Evolutionary conservation across 2,888 invertebrate genomes (phyloP), one percentile per base, ranked within the genome.

Genomic region (Mimas tiliae): DNA sequence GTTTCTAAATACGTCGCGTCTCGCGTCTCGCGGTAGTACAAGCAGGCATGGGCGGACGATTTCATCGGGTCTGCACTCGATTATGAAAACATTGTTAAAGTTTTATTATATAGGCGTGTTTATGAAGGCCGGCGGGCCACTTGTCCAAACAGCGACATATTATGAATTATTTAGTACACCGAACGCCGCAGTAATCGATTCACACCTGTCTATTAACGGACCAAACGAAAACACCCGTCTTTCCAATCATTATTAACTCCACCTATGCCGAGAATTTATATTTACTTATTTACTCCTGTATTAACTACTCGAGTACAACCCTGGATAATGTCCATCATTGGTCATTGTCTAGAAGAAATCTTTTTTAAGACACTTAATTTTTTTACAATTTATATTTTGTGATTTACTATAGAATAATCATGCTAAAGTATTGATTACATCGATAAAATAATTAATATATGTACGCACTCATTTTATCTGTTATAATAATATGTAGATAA

Each of bases 71-170:
- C 80, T 73, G 82, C 83, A 85, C 87, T 89, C 88, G 88, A 88
- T 88, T 90, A 88, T 89, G 88, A 92, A 91, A 93, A 93, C 91
- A 92, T 91, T 90, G 90, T 93, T 92, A 91, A 91, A 90, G 84
- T 91, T 91, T 91, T 88, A 92, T 90, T 89, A 86, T 86, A 87
- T 85, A 85, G 85, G 84, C 80, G 87, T 89, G 90, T 87, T 89
- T 89, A 89, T 87, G 91, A 91, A 91, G 91, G 91, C 88, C 89
- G 86, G 74, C 79, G 79, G 78, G 81, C 77, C 91, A 91, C 91
- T 92, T 93, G 92, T 92, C 87, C 91, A 93, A 93, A 93, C 92
- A 93, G 83, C 84, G 88, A 87, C 89, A 84, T 77, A 76, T 74
- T 89, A 68, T 83, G 90, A 93, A 93, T 92, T 90, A 93, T 93